phyloP scores from a whole-genome alignment of 2,888 invertebrate species.

The Watsonalla cultraria region DNA sequence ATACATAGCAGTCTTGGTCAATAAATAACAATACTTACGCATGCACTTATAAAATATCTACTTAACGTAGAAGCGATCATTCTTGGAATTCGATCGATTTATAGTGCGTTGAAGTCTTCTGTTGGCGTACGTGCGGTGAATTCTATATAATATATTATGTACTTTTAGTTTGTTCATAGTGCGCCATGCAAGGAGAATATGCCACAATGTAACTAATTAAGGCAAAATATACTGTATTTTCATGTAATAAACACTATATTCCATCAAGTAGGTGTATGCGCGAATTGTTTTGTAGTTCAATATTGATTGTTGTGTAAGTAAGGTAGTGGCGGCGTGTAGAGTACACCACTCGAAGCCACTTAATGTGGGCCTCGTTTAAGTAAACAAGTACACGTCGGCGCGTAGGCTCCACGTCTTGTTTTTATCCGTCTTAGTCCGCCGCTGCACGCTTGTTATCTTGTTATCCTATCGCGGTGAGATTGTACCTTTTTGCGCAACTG shows the following conservation, averaged over 20 bases:
- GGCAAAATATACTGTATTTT: neutral
- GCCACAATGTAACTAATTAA: neutral
- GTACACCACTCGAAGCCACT: constrained; percentile 29
- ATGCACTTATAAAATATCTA: neutral
- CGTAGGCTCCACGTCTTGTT: constrained; percentile 67
- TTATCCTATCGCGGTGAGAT: constrained; percentile 74
- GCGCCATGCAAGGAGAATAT: neutral
- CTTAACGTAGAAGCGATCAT: constrained; percentile 12
- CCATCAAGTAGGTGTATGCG: neutral
- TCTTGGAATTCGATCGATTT: constrained; percentile 17
- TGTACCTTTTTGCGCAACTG: constrained; percentile 68
- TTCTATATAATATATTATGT: neutral
- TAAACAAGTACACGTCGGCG: constrained; percentile 70
- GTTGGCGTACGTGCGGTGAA: constrained; percentile 15
- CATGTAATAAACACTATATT: neutral
- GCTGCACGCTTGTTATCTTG: constrained; percentile 75
- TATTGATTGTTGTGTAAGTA: neutral
- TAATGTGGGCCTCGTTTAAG: constrained; percentile 69
- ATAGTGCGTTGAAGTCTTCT: constrained; percentile 15
- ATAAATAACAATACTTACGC: neutral
- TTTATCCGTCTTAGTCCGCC: constrained; percentile 69
- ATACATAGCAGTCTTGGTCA: neutral
- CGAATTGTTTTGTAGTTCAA: neutral
- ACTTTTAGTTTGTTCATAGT: neutral
- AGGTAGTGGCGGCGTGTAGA: neutral